A percentile compares a stretch with the other conserved stretches of the same genome.
Evolutionary conservation across 2,888 invertebrate species (phyloP).

Genomic region (Morpho deidamia): DNA sequence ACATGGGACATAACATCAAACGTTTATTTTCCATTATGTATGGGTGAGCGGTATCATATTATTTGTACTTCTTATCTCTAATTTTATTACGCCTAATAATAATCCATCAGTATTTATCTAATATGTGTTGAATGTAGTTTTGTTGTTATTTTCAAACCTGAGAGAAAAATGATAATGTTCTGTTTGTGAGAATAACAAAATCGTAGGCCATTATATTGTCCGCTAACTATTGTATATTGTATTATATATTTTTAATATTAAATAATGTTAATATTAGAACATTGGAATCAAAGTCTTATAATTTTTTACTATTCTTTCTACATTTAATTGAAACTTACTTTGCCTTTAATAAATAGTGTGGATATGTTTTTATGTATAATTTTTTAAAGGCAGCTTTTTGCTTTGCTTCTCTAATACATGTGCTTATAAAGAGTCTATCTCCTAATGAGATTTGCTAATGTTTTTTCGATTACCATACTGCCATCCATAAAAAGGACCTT

Average conservation of each 20-base stretch:
- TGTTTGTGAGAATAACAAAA: slow-evolving; percentile 20
- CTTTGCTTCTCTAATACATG: slow-evolving; percentile 2
- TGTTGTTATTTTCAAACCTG: slow-evolving; percentile 25
- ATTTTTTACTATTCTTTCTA: neutral
- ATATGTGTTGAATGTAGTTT: slow-evolving; percentile 30
- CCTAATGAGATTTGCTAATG: neutral
- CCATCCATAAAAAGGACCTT: no score
- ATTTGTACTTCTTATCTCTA: slow-evolving; percentile 47
- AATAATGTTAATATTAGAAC: neutral
- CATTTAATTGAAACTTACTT: slow-evolving; percentile 6
- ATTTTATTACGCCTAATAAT: slow-evolving; percentile 45
- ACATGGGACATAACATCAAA: no score
- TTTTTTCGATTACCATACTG: neutral
- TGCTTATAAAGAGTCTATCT: neutral
- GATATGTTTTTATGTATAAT: slow-evolving; percentile 1
- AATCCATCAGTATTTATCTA: slow-evolving; percentile 39
- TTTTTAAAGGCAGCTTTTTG: neutral
- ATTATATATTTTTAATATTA: neutral
- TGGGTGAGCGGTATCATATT: slow-evolving; percentile 12
- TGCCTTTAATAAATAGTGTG: neutral
- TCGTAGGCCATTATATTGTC: slow-evolving; percentile 63
- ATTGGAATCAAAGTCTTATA: neutral
- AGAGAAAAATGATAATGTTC: slow-evolving; percentile 19
- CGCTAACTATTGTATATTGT: slow-evolving; percentile 26
- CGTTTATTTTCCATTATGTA: no score